Evolutionary conservation across 2,797 vertebrate genomes (phyloP).

Genomic region (Takifugu ocellatus): DNA sequence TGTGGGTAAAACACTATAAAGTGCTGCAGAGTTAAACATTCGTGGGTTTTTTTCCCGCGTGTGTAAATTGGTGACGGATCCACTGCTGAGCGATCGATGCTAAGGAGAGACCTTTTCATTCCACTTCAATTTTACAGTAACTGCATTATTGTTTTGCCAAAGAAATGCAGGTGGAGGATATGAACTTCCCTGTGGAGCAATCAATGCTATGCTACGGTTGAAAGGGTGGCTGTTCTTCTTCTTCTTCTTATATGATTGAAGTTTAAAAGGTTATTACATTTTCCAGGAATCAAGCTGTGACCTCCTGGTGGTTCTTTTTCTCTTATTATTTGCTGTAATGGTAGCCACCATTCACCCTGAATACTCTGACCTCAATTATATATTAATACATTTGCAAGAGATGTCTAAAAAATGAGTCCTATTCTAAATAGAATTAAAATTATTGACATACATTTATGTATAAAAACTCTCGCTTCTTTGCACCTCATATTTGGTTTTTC

Average conservation of each 20-base stretch:
- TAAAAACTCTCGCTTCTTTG: no score
- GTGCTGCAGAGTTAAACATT: no score
- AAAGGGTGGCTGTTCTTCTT: constrained; percentile 32
- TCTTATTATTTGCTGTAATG: constrained; percentile 13
- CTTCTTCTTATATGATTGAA: constrained; percentile 26
- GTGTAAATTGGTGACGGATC: neutral
- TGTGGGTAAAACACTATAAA: no score
- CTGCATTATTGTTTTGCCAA: constrained; percentile 12
- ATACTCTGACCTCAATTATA: neutral
- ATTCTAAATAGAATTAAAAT: no score
- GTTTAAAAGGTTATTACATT: constrained; percentile 38
- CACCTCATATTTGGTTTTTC: neutral
- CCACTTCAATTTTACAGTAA: constrained; percentile 10
- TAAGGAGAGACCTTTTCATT: constrained; percentile 15
- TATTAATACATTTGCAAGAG: neutral
- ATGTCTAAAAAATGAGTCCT: no score
- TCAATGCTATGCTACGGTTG: constrained; percentile 21
- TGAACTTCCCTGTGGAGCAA: constrained; percentile 6
- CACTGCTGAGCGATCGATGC: constrained; percentile 5
- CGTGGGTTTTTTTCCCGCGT: neutral
- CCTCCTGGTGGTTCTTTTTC: constrained; percentile 6
- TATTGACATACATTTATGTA: no score
- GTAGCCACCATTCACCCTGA: constrained; percentile 13
- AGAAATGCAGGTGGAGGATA: constrained; percentile 14
- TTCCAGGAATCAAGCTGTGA: constrained; percentile 15